These are phyloP conservation scores for Rhizomys pruinosus DNA, from an alignment of 2,113 vertebrate species.

Conservation along the genomic window DNA sequence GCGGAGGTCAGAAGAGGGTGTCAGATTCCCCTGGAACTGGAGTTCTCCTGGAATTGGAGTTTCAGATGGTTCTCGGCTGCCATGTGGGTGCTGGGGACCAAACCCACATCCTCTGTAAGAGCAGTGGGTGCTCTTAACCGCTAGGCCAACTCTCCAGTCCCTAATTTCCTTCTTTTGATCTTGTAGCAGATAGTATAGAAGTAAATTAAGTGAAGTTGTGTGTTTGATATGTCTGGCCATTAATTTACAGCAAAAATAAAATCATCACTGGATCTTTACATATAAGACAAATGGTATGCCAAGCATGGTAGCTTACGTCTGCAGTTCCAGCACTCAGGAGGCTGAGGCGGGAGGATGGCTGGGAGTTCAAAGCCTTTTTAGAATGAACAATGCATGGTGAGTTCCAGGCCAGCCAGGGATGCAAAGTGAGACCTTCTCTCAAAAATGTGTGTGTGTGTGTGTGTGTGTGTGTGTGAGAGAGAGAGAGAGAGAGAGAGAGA, in stretches of 20 bases:
- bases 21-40: too few relatives aligned
- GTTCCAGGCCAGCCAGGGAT: background rate
- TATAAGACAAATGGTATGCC: conserved; percentile 1
- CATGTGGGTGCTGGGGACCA: too few relatives aligned
- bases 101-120: too few relatives aligned
- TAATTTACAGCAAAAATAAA: conserved; percentile 41
- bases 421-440: background rate
- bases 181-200: background rate
- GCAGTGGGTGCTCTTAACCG: too few relatives aligned
- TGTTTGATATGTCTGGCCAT: background rate
- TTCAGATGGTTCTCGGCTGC: too few relatives aligned
- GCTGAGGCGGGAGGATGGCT: too few relatives aligned
- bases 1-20: too few relatives aligned
- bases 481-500: too few relatives aligned
- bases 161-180: background rate
- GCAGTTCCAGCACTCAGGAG: background rate
- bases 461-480: too few relatives aligned
- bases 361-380: background rate
- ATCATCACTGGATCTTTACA: background rate
- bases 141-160: too few relatives aligned
- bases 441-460: too few relatives aligned
- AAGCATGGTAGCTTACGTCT: background rate
- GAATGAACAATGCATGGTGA: background rate
- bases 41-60: too few relatives aligned
- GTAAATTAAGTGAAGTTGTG: background rate